These are phyloP conservation scores for Protobothrops mucrosquamatus DNA, from an alignment of 2,113 vertebrate genomes.

Conservation along the genomic window DNA sequence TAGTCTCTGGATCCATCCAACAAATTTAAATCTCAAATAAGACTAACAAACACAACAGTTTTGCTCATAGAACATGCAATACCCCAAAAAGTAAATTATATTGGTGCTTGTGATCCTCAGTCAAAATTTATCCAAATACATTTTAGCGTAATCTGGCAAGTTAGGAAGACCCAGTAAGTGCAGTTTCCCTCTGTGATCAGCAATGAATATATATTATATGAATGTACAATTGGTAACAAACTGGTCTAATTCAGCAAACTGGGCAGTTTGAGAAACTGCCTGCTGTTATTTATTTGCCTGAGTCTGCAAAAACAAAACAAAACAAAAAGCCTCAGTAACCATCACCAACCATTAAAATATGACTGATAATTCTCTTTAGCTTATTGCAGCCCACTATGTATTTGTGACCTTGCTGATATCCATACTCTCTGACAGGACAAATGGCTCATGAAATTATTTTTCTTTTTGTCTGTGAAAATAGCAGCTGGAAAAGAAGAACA, in stretches of 20 bases:
- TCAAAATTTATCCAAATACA: not conserved
- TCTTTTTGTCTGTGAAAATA: not conserved
- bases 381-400: not conserved
- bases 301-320: not conserved
- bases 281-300: not conserved
- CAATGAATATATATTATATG: not conserved
- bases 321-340: not conserved
- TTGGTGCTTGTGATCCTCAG: not conserved
- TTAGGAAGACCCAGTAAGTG: not conserved
- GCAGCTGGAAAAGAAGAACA: not conserved
- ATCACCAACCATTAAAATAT: not conserved
- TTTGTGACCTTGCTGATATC: not conserved
- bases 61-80: not conserved
- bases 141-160: not conserved
- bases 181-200: not conserved
- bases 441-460: not conserved
- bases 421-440: not conserved
- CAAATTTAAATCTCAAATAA: not conserved
- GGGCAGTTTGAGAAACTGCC: not conserved
- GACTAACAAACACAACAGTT: not conserved
- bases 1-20: not conserved
- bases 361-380: not conserved
- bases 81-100: not conserved
- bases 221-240: not conserved
- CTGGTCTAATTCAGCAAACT: not conserved